Evolutionary conservation across 30 jellyfish, hydroid and myxozoan species (phyloP).

Genomic region (Calvadosia cruxmelitensis): DNA sequence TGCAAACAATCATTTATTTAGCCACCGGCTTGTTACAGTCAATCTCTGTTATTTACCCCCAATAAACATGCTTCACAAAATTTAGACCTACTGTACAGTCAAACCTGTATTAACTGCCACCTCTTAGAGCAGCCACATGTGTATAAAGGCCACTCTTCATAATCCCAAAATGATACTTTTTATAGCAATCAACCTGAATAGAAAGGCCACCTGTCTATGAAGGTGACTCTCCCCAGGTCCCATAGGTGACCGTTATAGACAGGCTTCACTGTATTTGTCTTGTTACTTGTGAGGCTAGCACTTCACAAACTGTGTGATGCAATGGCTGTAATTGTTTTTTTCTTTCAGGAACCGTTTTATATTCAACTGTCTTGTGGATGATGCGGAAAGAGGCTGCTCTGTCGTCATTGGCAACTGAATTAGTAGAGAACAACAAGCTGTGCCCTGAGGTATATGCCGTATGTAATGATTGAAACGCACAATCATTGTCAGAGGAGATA

Average conservation of each 20-base stretch:
- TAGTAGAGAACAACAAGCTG: conserved; percentile 63
- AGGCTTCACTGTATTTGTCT: conserved; percentile 1
- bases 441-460: conserved; percentile 63
- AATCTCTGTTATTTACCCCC: no score
- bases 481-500: no score
- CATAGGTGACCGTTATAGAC: background rate
- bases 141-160: background rate
- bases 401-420: conserved; percentile 75
- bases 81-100: no score
- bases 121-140: conserved; percentile 1
- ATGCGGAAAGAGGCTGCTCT: conserved; percentile 77
- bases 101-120: background rate
- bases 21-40: no score
- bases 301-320: no score
- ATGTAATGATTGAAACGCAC: no score
- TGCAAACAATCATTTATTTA: no score
- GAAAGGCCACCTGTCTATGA: background rate
- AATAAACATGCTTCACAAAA: no score
- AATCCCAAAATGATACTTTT: background rate
- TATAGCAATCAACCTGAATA: background rate
- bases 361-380: conserved; percentile 76
- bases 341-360: conserved; percentile 85
- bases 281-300: no score
- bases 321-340: no score
- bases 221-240: background rate